Evolutionary conservation across 2,888 invertebrate species (phyloP).

Genomic region (Ypsolopha scabrella): DNA sequence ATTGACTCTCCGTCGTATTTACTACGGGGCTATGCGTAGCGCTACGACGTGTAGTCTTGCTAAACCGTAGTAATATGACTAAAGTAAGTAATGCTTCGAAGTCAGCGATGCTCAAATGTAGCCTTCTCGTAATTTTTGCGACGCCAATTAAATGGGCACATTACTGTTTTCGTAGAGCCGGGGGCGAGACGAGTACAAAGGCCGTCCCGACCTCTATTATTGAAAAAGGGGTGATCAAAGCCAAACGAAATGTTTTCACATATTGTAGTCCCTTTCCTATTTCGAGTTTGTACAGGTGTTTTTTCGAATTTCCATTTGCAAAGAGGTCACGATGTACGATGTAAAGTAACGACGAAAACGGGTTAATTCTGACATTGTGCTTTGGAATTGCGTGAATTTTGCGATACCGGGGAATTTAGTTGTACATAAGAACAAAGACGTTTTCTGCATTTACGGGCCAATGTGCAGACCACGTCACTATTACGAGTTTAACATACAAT

Average conservation of each 20-base stretch:
- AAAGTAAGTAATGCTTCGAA: too few relatives aligned
- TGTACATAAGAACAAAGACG: too few relatives aligned
- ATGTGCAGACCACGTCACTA: too few relatives aligned
- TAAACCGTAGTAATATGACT: too few relatives aligned
- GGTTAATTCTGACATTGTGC: not conserved
- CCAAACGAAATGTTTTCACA: conserved; percentile 50
- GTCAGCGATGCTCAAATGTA: too few relatives aligned
- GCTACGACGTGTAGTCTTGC: too few relatives aligned
- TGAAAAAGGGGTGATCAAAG: conserved; percentile 66
- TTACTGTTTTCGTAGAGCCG: conserved; percentile 33
- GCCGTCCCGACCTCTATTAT: conserved; percentile 45
- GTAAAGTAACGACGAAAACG: conserved; percentile 22
- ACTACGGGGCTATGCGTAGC: too few relatives aligned
- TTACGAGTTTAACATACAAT: too few relatives aligned
- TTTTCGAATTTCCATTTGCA: conserved; percentile 28
- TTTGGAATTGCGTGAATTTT: too few relatives aligned
- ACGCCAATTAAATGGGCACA: conserved; percentile 56
- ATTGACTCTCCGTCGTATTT: too few relatives aligned
- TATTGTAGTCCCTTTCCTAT: conserved; percentile 44
- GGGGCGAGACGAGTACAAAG: conserved; percentile 41
- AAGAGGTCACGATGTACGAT: conserved; percentile 14
- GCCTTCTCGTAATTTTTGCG: conserved; percentile 23
- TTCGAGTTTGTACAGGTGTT: conserved; percentile 42
- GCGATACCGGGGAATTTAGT: too few relatives aligned
- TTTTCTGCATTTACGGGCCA: too few relatives aligned